Base-by-base conservation (phyloP, 2,888 invertebrate genomes). In the Labia minor region DNA sequence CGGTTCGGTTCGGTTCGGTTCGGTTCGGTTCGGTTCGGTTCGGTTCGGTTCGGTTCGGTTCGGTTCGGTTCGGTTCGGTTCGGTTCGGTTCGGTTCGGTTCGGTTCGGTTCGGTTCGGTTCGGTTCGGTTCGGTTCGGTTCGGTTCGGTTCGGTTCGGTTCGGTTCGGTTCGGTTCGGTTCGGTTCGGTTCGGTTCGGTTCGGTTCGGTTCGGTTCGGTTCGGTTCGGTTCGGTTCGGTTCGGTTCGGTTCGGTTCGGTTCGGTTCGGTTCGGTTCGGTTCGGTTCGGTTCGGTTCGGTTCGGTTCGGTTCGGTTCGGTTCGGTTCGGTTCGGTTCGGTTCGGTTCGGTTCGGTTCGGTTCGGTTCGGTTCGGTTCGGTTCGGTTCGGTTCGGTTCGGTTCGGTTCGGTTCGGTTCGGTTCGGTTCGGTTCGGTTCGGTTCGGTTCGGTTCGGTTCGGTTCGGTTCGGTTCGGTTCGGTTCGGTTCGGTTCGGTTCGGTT, bases 261-360 rank as follows among this genome's bases (percentile, higher is more conserved):
- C 65, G 33, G 66, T 16, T 63, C 66, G 33, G 66, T 21, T 66
- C 66, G 33, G 66, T 21, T 66, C 66, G 33, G 66, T 21, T 66
- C 66, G 33, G 66, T 21, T 66, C 66, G 33, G 66, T 21, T 66
- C 66, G 33, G 66, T 21, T 66, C 66, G 33, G 63, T 21, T 66
- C 66, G 33, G 63, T 21, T 66, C 66, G 33, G 63, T 21, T 66
- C 63, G 21, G 62, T n/a, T 63, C 66, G 26, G 66, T 21, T 66
- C 62, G 62, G 63, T 21, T 66, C 66, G 64, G 64, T 16, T 63
- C 65, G 37, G 37, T 16, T 64, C 65, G 37, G 1, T n/a, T 26
- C 37, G 19, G 65, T 3, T 61, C 21, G 49, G 21, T 11, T 49
- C 61, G 49, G 65, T 14, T 61, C 65, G 49, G 65, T 6, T 61